A percentile compares a stretch with the other conserved stretches of the same genome.
phyloP scores from a whole-genome alignment of 2,888 invertebrate genomes.

The Drosophila lacicola region DNA sequence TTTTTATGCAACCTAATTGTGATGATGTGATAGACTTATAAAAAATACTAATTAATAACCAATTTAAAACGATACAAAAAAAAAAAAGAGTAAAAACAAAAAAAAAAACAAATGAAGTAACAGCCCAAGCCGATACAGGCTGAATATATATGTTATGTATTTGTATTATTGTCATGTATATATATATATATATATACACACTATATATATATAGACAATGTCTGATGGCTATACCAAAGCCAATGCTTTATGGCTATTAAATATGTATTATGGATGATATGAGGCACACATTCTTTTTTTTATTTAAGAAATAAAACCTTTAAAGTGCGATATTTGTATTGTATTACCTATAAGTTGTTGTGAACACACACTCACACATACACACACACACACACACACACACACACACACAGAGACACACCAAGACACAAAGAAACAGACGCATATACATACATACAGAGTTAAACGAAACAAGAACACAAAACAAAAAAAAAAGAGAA shows the following conservation, averaged over 20 bases:
- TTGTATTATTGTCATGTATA: constrained; percentile 63
- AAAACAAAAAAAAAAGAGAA: constrained; percentile 59
- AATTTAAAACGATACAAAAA: constrained; percentile 50
- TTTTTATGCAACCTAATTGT: constrained; percentile 82
- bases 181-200: constrained; percentile 24
- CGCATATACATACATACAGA: constrained; percentile 38
- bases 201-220: constrained; percentile 43
- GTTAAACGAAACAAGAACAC: constrained; percentile 36
- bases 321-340: constrained; percentile 76
- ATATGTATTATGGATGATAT: constrained; percentile 83
- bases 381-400: constrained; percentile 18
- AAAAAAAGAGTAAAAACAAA: constrained; percentile 22
- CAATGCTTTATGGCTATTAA: constrained; percentile 60
- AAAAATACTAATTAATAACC: constrained; percentile 76
- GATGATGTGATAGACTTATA: constrained; percentile 85
- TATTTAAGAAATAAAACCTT: constrained; percentile 65
- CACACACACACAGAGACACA: not conserved
- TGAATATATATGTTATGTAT: constrained; percentile 52
- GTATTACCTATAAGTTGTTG: constrained; percentile 78
- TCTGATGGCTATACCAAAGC: constrained; percentile 48
- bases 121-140: constrained; percentile 33
- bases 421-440: constrained; percentile 7
- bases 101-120: constrained; percentile 35
- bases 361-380: constrained; percentile 47
- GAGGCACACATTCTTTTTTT: constrained; percentile 82